phyloP scores from a whole-genome alignment of 2,888 invertebrate genomes.

The Caenorhabditis panamensis region DNA sequence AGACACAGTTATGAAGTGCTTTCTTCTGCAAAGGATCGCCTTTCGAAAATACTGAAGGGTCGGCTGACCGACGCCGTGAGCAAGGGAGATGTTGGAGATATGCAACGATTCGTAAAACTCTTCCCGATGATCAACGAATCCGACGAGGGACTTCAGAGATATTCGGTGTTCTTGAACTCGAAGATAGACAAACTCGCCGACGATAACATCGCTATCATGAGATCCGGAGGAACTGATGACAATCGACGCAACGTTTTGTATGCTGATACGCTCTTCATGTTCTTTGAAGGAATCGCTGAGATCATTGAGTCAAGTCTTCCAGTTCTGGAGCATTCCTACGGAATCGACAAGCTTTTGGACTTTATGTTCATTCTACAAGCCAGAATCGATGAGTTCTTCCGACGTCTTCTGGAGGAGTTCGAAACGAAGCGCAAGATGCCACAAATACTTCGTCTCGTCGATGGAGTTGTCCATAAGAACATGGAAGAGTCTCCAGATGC shows the following conservation, averaged over 20 bases:
- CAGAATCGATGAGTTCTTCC: slow-evolving; percentile 67
- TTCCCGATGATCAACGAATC: slow-evolving; percentile 95
- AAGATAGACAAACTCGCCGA: slow-evolving; percentile 83
- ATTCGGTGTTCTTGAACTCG: slow-evolving; percentile 86
- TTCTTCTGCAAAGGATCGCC: slow-evolving; percentile 68
- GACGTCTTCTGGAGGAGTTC: slow-evolving; percentile 66
- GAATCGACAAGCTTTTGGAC: slow-evolving; percentile 87
- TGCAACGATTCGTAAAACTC: slow-evolving; percentile 94
- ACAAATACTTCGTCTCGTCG: slow-evolving; percentile 36
- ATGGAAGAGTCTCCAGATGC: slow-evolving; percentile 84
- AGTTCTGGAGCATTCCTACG: slow-evolving; percentile 91
- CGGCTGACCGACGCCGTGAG: slow-evolving; percentile 94
- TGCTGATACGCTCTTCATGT: slow-evolving; percentile 89
- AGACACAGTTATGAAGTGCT: slow-evolving; percentile 87
- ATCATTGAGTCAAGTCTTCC: slow-evolving; percentile 92
- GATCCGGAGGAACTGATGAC: slow-evolving; percentile 83
- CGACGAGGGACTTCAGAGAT: slow-evolving; percentile 90
- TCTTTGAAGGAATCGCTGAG: slow-evolving; percentile 88
- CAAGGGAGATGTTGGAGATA: slow-evolving; percentile 90
- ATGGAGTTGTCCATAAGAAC: slow-evolving; percentile 24
- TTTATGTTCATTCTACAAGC: slow-evolving; percentile 86
- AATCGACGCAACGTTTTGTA: slow-evolving; percentile 88
- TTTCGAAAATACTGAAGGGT: slow-evolving; percentile 85
- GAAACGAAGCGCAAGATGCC: slow-evolving; percentile 45
- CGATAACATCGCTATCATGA: slow-evolving; percentile 77